Base-by-base conservation (phyloP, 1,140 invertebrate genomes). In the Cyrtorhinus lividipennis region DNA sequence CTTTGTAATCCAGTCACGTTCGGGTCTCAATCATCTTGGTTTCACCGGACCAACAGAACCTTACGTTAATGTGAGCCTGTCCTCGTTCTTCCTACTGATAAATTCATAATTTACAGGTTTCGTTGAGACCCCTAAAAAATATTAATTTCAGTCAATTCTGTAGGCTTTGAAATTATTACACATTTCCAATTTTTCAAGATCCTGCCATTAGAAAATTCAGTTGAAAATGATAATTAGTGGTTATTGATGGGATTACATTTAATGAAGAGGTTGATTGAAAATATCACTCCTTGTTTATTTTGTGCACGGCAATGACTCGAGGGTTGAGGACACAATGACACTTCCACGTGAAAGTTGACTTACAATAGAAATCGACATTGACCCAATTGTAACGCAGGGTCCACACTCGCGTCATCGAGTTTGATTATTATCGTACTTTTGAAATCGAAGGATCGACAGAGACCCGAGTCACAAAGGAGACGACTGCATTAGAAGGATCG, bases 1-100 rank as follows among this genome's bases (percentile, higher is more conserved):
- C 20, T 53, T 53, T 53, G 48, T 53, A 53, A 53, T 53, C 48
- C 20, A 8, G 48, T 53, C 48, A 53, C 48, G 48, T 53, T 13
- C 48, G 48, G 8, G 48, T 53, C 48, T 53, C 48, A 53, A 53
- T 53, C 48, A 53, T 53, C 48, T 20, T 8, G 20, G 48, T 53
- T 53, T 53, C 48, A 53, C 48, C 48, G 18, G 12, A 20, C 48
- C 20, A 53, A 53, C 8, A 13, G 48, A 53, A 22, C 20, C 48
- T 22, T 53, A 10, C 20, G 8, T 10, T 53, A 12, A 3, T 53
- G 48, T 13, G 48, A 20, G 18, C 15, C 30, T 38, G 5, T 15
- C 30, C 15, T 38, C 30, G 15, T 8, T 38, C 30, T 38, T 8
- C 30, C 30, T 5, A 38, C 5, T 38, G 30, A 38, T 38, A 15